A percentile compares a stretch with the other conserved stretches of the same genome.
phyloP scores from a whole-genome alignment of 2,888 invertebrate species.

The Lasioglossum pauxillum region DNA sequence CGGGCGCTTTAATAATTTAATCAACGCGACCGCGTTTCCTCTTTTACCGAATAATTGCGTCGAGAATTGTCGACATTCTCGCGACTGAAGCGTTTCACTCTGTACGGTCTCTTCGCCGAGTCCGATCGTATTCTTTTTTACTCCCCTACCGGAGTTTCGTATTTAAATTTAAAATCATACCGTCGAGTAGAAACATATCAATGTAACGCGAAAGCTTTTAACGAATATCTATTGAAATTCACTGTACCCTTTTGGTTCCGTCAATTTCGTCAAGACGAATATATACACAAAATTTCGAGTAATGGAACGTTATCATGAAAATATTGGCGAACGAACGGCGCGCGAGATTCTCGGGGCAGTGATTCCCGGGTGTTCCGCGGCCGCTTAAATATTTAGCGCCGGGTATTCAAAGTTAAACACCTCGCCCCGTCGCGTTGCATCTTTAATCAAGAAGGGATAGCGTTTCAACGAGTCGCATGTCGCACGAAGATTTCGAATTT shows the following conservation, averaged over 20 bases:
- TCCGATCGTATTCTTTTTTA: neutral
- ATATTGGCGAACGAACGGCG: neutral
- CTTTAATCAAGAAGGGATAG: conserved; percentile 8
- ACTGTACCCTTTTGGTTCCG: neutral
- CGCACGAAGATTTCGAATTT: conserved; percentile 1
- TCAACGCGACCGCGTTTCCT: conserved; percentile 20
- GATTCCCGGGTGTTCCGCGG: neutral
- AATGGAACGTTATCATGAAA: neutral
- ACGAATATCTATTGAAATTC: neutral
- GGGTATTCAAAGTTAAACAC: conserved; percentile 1
- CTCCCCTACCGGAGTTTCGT: neutral
- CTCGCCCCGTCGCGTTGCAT: neutral
- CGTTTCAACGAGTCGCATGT: neutral
- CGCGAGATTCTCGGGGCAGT: neutral
- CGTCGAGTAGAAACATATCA: neutral
- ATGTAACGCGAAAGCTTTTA: neutral
- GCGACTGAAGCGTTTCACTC: neutral
- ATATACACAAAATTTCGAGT: too few relatives aligned
- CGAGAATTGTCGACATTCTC: neutral
- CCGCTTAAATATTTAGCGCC: neutral
- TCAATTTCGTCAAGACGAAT: neutral
- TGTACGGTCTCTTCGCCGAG: neutral
- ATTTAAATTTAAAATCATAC: neutral
- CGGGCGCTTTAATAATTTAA: conserved; percentile 20
- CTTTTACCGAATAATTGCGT: neutral